Base-by-base conservation (phyloP, 2,797 vertebrate genomes). In the Phylloscopus collybita region DNA sequence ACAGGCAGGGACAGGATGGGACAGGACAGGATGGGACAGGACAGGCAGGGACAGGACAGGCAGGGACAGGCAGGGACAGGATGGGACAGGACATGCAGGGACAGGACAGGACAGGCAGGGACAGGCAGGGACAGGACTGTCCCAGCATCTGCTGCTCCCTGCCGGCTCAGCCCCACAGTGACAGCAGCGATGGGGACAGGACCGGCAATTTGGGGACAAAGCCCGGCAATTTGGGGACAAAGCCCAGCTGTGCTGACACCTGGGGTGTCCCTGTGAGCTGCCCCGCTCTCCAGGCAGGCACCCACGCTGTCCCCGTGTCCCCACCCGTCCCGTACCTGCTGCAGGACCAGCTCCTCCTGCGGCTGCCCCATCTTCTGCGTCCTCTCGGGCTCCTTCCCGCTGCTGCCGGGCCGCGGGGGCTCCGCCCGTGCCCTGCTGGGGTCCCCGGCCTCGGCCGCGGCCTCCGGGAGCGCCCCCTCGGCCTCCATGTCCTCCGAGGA, bases 401-500 rank as follows among this genome's bases (percentile, higher is more conserved):
- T 12, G 97, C 97, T 95, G 4, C 97, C 78, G 1, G 73, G 47
- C 15, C 92, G 54, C 0, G 80, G 1, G 16, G 95, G 89, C 60
- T 97, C 97, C 42, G 4, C 5, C 0, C 56, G 83, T 0, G 80
- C 16, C 79, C 91, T 62, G 5, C 23, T 1, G 2, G 40, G 30
- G n/a, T 96, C 96, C 1, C 44, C 11, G 2, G 34, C 12, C 72
- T 94, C 96, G 6, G 57, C 53, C 3, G 30, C 30, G 0, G 30
- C 34, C 19, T 73, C 95, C 2, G 75, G 59, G 9, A 90, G 78
- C 0, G 79, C 53, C 44, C 89, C 94, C 86, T 95, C 93, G 0
- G 97, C 98, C 96, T 99, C 99, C 97, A 99, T 99, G 78, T 99
- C 99, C 97, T 99, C 99, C 0, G 99, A 98, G 4, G 99, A 99